These are phyloP conservation scores for Fulmarus glacialis DNA, from an alignment of 2,113 vertebrate genomes.

Conservation along the genomic window DNA sequence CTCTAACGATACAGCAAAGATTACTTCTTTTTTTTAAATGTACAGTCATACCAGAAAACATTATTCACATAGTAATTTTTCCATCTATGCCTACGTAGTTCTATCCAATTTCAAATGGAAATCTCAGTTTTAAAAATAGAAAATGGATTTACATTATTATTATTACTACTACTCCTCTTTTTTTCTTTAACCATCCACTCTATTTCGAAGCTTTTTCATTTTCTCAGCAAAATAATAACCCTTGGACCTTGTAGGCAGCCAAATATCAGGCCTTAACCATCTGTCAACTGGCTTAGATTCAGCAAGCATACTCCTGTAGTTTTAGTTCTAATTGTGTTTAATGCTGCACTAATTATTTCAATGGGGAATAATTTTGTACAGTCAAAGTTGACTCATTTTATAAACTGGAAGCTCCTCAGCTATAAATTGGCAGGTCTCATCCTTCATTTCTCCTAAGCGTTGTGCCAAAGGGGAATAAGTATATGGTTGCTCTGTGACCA, in stretches of 20 bases:
- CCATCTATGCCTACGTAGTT: not conserved
- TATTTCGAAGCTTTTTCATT: slow-evolving; percentile 69
- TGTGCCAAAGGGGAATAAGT: slow-evolving; percentile 91
- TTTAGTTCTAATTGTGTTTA: slow-evolving; percentile 91
- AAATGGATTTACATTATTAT: slow-evolving; percentile 17
- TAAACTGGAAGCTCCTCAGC: slow-evolving; percentile 88
- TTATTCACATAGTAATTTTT: not conserved
- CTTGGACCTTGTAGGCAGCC: slow-evolving; percentile 76
- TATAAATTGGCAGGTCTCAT: slow-evolving; percentile 91
- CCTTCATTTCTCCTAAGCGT: slow-evolving; percentile 89
- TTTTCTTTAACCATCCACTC: slow-evolving; percentile 37
- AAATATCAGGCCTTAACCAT: slow-evolving; percentile 85
- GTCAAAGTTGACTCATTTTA: slow-evolving; percentile 92
- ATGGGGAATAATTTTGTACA: slow-evolving; percentile 91
- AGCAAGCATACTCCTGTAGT: slow-evolving; percentile 83
- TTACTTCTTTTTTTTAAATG: not conserved
- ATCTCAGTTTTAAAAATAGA: slow-evolving; percentile 17
- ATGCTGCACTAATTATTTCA: slow-evolving; percentile 92
- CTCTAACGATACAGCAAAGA: not conserved
- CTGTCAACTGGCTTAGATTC: slow-evolving; percentile 86
- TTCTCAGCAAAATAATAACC: slow-evolving; percentile 82
- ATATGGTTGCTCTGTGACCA: slow-evolving; percentile 99
- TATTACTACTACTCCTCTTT: not conserved
- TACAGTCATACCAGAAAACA: not conserved
- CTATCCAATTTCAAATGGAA: slow-evolving; percentile 2